Percentiles rank a stretch among this genome's conserved stretches.
These are phyloP conservation scores for Drosophila rufa DNA, from an alignment of 1,140 invertebrate species.

Conservation along the genomic window DNA sequence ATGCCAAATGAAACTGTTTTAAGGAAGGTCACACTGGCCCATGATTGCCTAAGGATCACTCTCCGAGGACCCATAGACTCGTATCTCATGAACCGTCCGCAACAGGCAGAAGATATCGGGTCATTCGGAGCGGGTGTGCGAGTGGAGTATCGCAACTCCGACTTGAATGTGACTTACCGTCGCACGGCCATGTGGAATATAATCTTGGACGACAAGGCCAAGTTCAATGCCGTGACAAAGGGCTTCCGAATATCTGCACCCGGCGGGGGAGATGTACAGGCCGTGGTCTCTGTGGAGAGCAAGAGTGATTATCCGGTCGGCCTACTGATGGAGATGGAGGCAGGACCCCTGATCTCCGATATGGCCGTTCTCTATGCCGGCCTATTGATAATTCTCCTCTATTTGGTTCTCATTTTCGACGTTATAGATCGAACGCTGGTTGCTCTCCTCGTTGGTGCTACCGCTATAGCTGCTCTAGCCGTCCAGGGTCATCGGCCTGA, in stretches of 20 bases:
- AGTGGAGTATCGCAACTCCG: constrained; percentile 1
- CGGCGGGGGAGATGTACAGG: neutral
- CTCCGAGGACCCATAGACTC: constrained; percentile 2
- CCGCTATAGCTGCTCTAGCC: constrained; percentile 90
- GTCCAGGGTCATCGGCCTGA: constrained; percentile 89
- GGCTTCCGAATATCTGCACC: neutral
- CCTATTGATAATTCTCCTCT: constrained; percentile 89
- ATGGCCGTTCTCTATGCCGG: constrained; percentile 89
- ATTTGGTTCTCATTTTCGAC: constrained; percentile 94
- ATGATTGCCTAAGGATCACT: neutral
- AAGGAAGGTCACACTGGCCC: neutral
- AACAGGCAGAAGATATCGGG: no score
- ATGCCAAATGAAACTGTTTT: constrained; percentile 10
- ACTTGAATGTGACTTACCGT: neutral
- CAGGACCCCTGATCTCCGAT: constrained; percentile 11
- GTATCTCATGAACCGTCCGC: neutral
- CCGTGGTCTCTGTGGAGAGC: constrained; percentile 7
- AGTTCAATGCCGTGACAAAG: neutral
- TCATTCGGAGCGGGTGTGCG: neutral
- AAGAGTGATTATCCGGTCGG: neutral
- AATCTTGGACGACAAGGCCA: neutral
- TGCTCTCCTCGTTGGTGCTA: constrained; percentile 90
- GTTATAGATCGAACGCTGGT: constrained; percentile 91
- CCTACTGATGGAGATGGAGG: constrained; percentile 14
- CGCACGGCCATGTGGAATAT: constrained; percentile 13